Conservation (phyloP, 2,797 vertebrate genomes). For the Acrocephalus scirpaceus region DNA sequence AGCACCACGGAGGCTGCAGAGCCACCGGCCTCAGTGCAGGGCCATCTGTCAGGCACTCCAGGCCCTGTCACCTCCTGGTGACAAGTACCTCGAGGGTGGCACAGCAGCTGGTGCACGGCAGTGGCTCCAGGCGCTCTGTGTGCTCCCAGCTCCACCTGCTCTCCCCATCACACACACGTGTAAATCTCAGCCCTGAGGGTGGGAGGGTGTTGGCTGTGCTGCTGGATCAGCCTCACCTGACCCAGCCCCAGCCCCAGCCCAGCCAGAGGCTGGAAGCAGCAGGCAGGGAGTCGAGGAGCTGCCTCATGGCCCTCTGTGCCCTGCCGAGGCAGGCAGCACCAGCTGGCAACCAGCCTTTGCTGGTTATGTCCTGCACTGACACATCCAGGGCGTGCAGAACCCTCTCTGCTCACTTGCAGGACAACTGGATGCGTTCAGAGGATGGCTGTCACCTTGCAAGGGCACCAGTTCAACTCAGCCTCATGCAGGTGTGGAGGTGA, state of each 20-base stretch:
- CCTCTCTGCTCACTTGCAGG: neutral
- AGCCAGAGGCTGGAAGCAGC: neutral
- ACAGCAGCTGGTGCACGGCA: neutral
- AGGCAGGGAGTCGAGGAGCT: neutral
- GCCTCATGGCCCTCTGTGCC: rapidly evolving
- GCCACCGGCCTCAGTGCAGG: rapidly evolving
- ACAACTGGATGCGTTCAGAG: neutral
- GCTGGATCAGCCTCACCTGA: neutral
- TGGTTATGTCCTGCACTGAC: too few relatives aligned
- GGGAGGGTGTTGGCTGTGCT: neutral
- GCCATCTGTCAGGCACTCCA: neutral
- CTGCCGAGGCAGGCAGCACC: rapidly evolving
- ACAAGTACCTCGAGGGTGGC: neutral
- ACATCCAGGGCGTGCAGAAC: rapidly evolving
- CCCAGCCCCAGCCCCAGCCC: rapidly evolving
- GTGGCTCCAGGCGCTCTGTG: rapidly evolving
- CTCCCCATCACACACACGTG: neutral
- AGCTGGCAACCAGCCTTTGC: neutral
- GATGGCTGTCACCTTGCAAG: neutral
- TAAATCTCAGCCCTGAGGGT: neutral
- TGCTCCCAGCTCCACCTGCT: neutral
- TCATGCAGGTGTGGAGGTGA: neutral
- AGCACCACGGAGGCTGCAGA: neutral
- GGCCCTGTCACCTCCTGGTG: neutral
- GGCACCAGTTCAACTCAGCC: neutral